A percentile compares a stretch with the other conserved stretches of the same genome.
These are phyloP conservation scores for Triplophysa dalaica DNA, from an alignment of 2,113 vertebrate genomes.

Conservation along the genomic window DNA sequence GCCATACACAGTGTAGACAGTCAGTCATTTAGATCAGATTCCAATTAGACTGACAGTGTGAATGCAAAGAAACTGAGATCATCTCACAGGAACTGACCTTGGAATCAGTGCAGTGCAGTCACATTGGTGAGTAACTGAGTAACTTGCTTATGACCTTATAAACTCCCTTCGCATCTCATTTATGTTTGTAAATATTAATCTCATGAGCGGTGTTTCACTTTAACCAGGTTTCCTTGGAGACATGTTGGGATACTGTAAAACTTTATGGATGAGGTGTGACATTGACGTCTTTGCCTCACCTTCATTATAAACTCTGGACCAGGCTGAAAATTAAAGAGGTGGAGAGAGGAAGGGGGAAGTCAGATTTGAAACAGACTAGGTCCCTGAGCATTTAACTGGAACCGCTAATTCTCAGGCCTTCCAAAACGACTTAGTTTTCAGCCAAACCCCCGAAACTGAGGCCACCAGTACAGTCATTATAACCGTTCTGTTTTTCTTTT, in stretches of 20 bases:
- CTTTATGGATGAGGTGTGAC: conserved; percentile 71
- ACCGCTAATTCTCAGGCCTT: conserved; percentile 65
- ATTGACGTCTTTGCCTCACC: conserved; percentile 67
- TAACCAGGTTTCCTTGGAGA: conserved; percentile 66
- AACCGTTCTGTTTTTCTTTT: conserved; percentile 68
- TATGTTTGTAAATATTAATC: conserved; percentile 42
- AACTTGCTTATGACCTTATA: conserved; percentile 1
- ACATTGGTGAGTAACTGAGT: neutral
- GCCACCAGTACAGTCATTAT: conserved; percentile 69
- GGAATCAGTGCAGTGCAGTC: neutral
- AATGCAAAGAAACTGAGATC: too few species aligned
- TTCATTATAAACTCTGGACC: conserved; percentile 69
- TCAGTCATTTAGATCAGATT: too few species aligned
- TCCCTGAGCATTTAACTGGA: conserved; percentile 60
- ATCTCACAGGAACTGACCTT: neutral
- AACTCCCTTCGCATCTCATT: conserved; percentile 4
- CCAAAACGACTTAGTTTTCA: conserved; percentile 37
- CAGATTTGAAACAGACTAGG: conserved; percentile 59
- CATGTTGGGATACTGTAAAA: conserved; percentile 72
- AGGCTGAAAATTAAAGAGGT: conserved; percentile 54
- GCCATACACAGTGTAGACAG: too few species aligned
- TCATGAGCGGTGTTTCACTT: conserved; percentile 65
- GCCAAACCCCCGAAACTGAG: conserved; percentile 61
- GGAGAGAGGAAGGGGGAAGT: conserved; percentile 42
- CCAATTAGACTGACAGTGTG: too few species aligned